Base-by-base conservation (phyloP, 2,113 vertebrate genomes). In the Poecilia latipinna region DNA sequence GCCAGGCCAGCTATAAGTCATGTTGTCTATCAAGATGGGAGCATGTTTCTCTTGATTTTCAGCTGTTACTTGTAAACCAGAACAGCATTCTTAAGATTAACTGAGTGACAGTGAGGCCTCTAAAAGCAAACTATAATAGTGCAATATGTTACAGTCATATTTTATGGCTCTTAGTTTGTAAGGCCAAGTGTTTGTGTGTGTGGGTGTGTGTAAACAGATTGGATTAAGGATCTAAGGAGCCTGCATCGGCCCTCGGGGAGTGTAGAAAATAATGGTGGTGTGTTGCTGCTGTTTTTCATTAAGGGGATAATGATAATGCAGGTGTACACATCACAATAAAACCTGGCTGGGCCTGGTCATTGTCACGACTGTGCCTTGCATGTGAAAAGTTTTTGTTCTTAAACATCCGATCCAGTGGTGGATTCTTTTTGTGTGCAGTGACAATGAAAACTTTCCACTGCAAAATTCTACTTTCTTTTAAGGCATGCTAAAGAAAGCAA, bases 201-300 rank as follows among this genome's bases (percentile, higher is more conserved):
- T 73, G 81, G 78, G 29, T 67, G 69, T 44, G 39, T 72, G 65
- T 71, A 24, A 72, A 68, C 64, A 82, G 68, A 86, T 83, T 71
- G 66, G 72, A 80, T 73, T 68, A 68, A 54, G 70, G 86, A 67
- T 89, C 86, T 91, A 90, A 90, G 85, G 90, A 87, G 74, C 48
- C 44, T 79, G 75, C 88, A 86, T 85, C 88, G 86, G 83, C 84
- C 85, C 91, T 82, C 63, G 42, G 92, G 92, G 91, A 91, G 82
- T 57, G 65, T 1, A 42, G 70, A 67, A 83, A 82, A 79, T 78
- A 85, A 86, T 64, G 79, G 77, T 33, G 75, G 73, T 71, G 78
- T 65, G 77, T 88, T 86, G 61, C 82, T 15, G 32, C 82, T 86
- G 74, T 44, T 84, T 81, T 77, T 86, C 78, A 84, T 89, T 75